A percentile compares a stretch with the other conserved stretches of the same genome.
Conservation (phyloP, 2,113 vertebrate species). For the Oophaga pumilio region DNA sequence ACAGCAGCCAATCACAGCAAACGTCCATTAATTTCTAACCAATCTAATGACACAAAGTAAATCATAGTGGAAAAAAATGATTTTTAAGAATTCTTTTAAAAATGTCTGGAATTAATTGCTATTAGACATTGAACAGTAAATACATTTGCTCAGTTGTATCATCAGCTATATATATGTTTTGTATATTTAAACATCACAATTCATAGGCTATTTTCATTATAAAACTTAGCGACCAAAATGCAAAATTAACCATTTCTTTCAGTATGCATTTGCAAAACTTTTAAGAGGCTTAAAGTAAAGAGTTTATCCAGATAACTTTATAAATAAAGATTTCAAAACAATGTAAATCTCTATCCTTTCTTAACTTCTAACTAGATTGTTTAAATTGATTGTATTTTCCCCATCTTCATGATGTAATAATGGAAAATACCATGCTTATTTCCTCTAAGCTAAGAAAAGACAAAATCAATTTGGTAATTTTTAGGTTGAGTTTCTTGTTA, state of each 20-base stretch:
- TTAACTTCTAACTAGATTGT: neutral
- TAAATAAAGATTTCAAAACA: neutral
- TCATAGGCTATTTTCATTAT: neutral
- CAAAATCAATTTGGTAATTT: neutral
- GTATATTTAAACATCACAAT: neutral
- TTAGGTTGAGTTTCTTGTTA: neutral
- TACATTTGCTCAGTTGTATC: no score
- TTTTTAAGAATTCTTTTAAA: no score
- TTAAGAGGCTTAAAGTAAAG: neutral
- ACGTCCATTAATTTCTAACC: no score
- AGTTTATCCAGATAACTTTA: neutral
- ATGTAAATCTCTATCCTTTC: neutral
- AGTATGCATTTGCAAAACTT: neutral
- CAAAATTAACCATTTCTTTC: neutral
- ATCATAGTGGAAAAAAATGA: no score
- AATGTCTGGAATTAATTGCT: no score
- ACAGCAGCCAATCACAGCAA: no score
- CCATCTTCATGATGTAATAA: neutral
- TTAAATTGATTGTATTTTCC: neutral
- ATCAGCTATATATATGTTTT: neutral
- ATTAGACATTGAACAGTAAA: no score
- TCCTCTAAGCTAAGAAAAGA: neutral
- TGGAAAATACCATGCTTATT: neutral
- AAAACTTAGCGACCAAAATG: neutral
- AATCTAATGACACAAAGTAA: no score